Evolutionary conservation across 1,140 invertebrate genomes (phyloP).

Genomic region (Euwallacea fornicatus): DNA sequence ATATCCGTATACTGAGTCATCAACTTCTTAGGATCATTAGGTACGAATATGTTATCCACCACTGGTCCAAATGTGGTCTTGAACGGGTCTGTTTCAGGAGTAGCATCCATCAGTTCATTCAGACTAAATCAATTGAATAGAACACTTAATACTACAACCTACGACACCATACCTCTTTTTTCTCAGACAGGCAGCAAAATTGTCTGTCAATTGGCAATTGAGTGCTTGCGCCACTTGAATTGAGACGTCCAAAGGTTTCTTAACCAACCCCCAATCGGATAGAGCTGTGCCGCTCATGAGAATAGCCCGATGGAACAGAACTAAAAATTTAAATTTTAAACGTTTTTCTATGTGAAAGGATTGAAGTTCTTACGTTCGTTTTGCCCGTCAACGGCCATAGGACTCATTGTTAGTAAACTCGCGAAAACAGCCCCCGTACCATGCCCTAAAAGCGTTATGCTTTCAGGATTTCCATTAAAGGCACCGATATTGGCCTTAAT

Average conservation of each 20-base stretch:
- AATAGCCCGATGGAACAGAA: slow-evolving; percentile 87
- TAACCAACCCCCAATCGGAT: slow-evolving; percentile 84
- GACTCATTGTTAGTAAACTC: slow-evolving; percentile 86
- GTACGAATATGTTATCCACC: slow-evolving; percentile 81
- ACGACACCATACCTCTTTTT: slow-evolving; percentile 46
- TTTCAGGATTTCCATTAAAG: slow-evolving; percentile 82
- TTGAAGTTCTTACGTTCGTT: slow-evolving; percentile 40
- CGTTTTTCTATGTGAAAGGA: neutral
- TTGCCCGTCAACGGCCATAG: slow-evolving; percentile 57
- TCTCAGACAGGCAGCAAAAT: slow-evolving; percentile 65
- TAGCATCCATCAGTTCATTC: slow-evolving; percentile 73
- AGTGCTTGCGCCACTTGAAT: slow-evolving; percentile 78
- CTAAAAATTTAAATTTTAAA: slow-evolving; percentile 54
- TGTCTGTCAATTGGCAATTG: slow-evolving; percentile 68
- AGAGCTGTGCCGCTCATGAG: slow-evolving; percentile 93
- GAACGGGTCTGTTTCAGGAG: slow-evolving; percentile 64
- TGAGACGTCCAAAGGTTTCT: slow-evolving; percentile 76
- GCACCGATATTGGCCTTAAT: slow-evolving; percentile 81
- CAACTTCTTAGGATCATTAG: slow-evolving; percentile 71
- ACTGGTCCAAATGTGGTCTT: slow-evolving; percentile 76
- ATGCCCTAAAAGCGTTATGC: slow-evolving; percentile 90
- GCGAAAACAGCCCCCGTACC: slow-evolving; percentile 91
- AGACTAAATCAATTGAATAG: slow-evolving; percentile 46
- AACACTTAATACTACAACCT: neutral
- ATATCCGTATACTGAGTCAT: slow-evolving; percentile 74